phyloP scores from a whole-genome alignment of 2,797 vertebrate genomes.

The Siniperca scherzeri region DNA sequence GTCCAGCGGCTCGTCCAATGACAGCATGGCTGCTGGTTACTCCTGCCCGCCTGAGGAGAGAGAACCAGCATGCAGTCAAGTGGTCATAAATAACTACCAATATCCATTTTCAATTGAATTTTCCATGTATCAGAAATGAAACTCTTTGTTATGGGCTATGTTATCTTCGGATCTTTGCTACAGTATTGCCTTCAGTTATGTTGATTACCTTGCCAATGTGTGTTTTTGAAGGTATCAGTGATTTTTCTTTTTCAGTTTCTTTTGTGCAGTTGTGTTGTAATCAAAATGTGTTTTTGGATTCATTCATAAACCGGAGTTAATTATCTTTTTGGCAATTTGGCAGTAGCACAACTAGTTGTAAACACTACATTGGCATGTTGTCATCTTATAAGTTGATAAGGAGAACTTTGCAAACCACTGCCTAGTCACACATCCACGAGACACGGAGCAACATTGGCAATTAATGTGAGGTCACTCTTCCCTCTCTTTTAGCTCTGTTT shows the following conservation, averaged over 20 bases:
- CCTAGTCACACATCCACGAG: too few species aligned
- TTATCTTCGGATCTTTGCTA: not conserved
- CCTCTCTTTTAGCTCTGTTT: too few species aligned
- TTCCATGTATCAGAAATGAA: not conserved
- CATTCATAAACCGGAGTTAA: not conserved
- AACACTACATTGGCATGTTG: not conserved
- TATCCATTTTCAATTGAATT: too few species aligned
- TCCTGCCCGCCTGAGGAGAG: conserved; percentile 54
- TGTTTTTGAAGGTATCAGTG: not conserved
- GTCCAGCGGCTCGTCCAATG: conserved; percentile 95
- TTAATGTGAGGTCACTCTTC: too few species aligned
- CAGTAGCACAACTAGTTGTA: not conserved
- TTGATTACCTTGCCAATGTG: not conserved
- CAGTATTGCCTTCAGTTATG: not conserved
- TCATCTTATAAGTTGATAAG: too few species aligned
- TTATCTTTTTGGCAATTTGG: not conserved
- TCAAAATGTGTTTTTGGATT: not conserved
- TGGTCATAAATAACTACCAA: not conserved
- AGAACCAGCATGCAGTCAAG: not conserved
- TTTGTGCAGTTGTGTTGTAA: not conserved
- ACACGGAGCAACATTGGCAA: too few species aligned
- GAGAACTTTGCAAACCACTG: too few species aligned
- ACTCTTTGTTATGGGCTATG: not conserved
- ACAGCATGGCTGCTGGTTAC: conserved; percentile 87
- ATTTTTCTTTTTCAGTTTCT: not conserved